Conservation (phyloP, 2,113 vertebrate genomes). For the Aspiorhynchus laticeps region DNA sequence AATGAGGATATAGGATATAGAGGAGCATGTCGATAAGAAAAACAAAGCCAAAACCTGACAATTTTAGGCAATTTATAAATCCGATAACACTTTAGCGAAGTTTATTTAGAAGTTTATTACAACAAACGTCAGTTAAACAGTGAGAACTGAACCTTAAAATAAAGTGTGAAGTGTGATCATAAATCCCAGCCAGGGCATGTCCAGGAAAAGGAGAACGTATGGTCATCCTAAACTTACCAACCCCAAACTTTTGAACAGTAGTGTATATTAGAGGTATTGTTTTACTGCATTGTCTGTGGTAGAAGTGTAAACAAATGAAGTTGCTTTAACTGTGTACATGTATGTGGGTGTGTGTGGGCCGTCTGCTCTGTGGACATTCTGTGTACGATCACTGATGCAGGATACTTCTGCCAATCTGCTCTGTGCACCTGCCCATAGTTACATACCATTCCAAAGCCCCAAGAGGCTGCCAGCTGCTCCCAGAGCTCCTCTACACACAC, state of each 20-base stretch:
- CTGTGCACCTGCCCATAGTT: conserved; percentile 45
- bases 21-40: too few relatives aligned
- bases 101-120: too few relatives aligned
- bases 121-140: too few relatives aligned
- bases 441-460: conserved; percentile 41
- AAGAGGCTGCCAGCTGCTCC: conserved; percentile 47
- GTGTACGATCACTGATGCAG: conserved; percentile 18
- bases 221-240: neutral
- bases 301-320: neutral
- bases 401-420: conserved; percentile 42
- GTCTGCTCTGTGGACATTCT: conserved; percentile 2
- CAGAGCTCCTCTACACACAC: neutral
- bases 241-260: neutral
- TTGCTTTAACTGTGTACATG: neutral
- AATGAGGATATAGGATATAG: too few relatives aligned
- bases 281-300: neutral
- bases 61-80: too few relatives aligned
- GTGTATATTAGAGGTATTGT: neutral
- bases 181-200: neutral
- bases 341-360: neutral
- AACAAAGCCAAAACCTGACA: too few relatives aligned
- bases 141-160: too few relatives aligned
- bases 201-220: too few relatives aligned
- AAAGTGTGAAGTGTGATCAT: too few relatives aligned
- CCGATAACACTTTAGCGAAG: too few relatives aligned